Conservation (phyloP, 2,113 vertebrate genomes). For the Picathartes gymnocephalus region DNA sequence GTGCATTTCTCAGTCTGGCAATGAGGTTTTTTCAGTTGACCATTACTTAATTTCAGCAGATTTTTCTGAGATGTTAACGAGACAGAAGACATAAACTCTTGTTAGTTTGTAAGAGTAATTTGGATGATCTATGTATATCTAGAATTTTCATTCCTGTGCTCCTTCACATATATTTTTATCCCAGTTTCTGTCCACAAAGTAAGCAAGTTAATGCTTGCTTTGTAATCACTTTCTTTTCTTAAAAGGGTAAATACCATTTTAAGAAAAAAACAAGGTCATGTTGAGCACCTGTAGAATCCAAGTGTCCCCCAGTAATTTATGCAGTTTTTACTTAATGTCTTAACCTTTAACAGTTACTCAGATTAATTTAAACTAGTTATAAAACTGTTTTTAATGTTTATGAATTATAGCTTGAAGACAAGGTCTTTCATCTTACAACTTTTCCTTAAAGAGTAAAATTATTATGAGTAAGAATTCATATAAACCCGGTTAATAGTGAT, state of each 20-base stretch:
- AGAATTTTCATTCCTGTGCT: neutral
- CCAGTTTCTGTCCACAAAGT: neutral
- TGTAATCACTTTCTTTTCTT: neutral
- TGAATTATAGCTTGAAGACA: neutral
- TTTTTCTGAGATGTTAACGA: neutral
- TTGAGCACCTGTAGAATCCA: neutral
- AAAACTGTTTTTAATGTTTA: neutral
- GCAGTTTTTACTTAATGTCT: neutral
- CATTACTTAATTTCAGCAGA: neutral
- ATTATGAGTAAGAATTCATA: neutral
- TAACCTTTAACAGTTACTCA: neutral
- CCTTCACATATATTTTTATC: neutral
- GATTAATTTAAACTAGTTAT: neutral
- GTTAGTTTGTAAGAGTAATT: neutral
- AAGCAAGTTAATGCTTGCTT: neutral
- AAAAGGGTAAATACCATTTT: neutral
- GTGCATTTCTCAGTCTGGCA: neutral
- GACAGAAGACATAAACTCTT: neutral
- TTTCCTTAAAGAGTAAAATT: neutral
- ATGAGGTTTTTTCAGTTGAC: neutral
- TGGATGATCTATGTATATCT: rapidly evolving
- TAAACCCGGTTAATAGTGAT: neutral
- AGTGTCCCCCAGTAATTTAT: neutral
- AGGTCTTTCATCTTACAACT: neutral
- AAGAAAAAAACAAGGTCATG: neutral